A percentile compares a stretch with the other conserved stretches of the same genome.
phyloP scores from a whole-genome alignment of 2,797 vertebrate species.

The Leptatherina wallacei region DNA sequence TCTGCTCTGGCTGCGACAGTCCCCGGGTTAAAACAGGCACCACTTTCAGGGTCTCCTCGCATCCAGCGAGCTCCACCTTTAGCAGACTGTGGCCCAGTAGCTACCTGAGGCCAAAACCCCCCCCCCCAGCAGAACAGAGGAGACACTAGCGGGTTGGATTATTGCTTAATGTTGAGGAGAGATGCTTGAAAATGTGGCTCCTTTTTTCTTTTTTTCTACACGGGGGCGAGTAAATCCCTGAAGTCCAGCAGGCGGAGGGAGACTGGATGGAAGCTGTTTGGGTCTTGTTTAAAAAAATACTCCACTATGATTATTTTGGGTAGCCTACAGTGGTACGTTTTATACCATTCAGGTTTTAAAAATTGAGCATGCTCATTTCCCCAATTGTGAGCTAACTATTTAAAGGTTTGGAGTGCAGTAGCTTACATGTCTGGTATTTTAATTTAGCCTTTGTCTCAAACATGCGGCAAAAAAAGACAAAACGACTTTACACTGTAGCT shows the following conservation, averaged over 20 bases:
- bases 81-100: slow-evolving; percentile 20
- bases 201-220: slow-evolving; percentile 30
- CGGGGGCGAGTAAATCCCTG: slow-evolving; percentile 39
- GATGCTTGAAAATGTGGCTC: slow-evolving; percentile 64
- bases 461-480: background rate
- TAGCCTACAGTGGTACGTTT: slow-evolving; percentile 7
- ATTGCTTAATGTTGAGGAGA: slow-evolving; percentile 60
- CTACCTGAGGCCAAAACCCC: slow-evolving; percentile 48
- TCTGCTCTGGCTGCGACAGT: slow-evolving; percentile 64
- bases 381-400: background rate
- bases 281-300: background rate
- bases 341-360: background rate
- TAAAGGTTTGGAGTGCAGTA: background rate
- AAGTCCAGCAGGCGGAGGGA: slow-evolving; percentile 45
- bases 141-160: slow-evolving; percentile 66
- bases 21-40: slow-evolving; percentile 38
- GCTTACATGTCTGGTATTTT: background rate
- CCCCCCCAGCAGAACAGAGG: slow-evolving; percentile 44
- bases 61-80: slow-evolving; percentile 64
- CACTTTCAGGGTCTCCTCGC: slow-evolving; percentile 56
- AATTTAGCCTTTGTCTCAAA: background rate
- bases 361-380: background rate
- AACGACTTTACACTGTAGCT: background rate
- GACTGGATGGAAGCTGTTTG: slow-evolving; percentile 24
- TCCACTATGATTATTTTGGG: slow-evolving; percentile 41